These are phyloP conservation scores for Eutrigla gurnardus DNA, from an alignment of 2,797 vertebrate genomes.

Conservation along the genomic window DNA sequence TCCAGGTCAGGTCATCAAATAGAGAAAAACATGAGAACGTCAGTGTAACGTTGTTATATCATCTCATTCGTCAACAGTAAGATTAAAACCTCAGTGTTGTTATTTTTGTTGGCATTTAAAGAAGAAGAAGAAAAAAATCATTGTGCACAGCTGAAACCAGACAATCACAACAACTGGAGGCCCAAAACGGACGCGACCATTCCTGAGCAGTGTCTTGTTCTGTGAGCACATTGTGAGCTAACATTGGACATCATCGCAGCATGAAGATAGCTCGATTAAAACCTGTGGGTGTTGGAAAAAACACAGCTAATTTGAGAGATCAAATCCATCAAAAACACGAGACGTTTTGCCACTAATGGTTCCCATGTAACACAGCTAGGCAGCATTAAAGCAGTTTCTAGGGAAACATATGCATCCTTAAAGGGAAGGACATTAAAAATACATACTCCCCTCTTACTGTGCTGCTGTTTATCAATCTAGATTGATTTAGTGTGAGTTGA, in stretches of 20 bases:
- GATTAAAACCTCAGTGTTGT: conserved; percentile 8
- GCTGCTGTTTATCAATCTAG: too few relatives aligned
- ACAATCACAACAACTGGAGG: conserved; percentile 42
- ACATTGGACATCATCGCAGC: conserved; percentile 18
- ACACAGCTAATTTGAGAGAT: conserved; percentile 1
- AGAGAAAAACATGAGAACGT: too few relatives aligned
- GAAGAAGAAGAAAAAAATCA: not conserved
- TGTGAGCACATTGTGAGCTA: conserved; percentile 3
- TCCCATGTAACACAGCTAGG: not conserved
- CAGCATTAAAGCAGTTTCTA: not conserved
- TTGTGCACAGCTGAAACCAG: conserved; percentile 33
- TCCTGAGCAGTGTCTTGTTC: conserved; percentile 13
- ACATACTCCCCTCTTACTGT: too few relatives aligned
- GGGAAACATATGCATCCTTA: not conserved
- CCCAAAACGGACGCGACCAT: conserved; percentile 13
- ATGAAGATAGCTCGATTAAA: conserved; percentile 24
- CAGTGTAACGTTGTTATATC: too few relatives aligned
- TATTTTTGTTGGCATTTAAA: not conserved
- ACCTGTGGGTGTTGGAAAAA: conserved; percentile 11
- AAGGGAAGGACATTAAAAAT: too few relatives aligned
- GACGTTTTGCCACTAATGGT: not conserved
- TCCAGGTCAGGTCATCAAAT: too few relatives aligned
- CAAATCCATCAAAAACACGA: conserved; percentile 10
- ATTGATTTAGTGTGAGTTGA: too few relatives aligned
- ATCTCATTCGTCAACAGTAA: not conserved